Conservation (phyloP, 2,113 vertebrate species). For the Pycnonotus jocosus region DNA sequence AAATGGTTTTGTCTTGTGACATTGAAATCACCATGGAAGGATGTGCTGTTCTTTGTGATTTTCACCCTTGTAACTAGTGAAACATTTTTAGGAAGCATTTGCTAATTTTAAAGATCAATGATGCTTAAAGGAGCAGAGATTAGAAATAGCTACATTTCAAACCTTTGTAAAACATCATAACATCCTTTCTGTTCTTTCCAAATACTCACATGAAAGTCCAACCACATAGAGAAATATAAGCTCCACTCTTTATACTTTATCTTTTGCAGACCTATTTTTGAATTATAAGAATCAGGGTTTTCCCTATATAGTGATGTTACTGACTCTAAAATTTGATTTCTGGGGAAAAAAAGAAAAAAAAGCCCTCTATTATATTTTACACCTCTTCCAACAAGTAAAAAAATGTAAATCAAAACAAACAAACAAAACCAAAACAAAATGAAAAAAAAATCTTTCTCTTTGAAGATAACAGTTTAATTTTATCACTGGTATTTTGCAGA, state of each 20-base stretch:
- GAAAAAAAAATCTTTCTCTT: background rate
- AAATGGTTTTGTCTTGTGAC: background rate
- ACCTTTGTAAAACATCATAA: background rate
- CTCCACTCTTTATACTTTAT: background rate
- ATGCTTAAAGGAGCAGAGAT: background rate
- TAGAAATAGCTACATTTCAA: background rate
- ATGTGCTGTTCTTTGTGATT: background rate
- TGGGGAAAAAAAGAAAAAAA: no score
- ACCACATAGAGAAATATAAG: background rate
- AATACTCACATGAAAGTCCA: background rate
- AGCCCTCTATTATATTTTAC: background rate
- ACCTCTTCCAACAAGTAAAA: background rate
- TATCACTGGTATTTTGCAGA: background rate
- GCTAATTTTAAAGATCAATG: background rate
- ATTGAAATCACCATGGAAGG: background rate
- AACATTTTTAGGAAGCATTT: background rate
- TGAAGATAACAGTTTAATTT: background rate
- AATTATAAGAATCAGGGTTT: background rate
- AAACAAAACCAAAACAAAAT: background rate
- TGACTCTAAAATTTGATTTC: background rate
- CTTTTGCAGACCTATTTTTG: background rate
- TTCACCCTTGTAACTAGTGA: background rate
- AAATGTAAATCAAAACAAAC: background rate
- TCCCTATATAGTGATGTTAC: rapidly evolving
- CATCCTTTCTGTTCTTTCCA: background rate